These are phyloP conservation scores for Sialia sialis DNA, from an alignment of 2,113 vertebrate genomes.

Conservation along the genomic window DNA sequence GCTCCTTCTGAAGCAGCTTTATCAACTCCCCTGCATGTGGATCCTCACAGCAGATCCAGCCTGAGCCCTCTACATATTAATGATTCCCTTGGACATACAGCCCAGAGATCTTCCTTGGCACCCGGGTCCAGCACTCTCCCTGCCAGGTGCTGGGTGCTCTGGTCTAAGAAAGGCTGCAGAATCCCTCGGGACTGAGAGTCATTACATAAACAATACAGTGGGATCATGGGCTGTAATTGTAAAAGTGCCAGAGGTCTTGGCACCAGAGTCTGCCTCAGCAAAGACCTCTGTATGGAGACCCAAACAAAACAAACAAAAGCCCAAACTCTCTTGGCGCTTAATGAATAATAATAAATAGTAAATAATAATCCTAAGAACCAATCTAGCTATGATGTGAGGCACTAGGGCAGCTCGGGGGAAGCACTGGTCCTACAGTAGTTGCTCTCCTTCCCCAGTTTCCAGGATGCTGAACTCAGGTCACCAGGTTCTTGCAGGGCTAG, in stretches of 20 bases:
- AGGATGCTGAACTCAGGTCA: neutral
- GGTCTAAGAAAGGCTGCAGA: conserved; percentile 12
- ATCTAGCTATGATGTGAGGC: neutral
- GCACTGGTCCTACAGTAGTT: neutral
- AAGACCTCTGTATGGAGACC: conserved; percentile 40
- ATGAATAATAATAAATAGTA: conserved; percentile 54
- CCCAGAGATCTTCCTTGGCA: conserved; percentile 1
- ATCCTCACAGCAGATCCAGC: neutral
- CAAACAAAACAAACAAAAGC: conserved; percentile 58
- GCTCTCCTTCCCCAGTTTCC: neutral
- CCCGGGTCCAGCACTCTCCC: neutral
- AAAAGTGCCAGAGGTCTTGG: conserved; percentile 24
- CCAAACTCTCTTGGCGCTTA: conserved; percentile 17
- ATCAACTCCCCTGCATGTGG: neutral
- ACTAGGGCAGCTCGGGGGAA: neutral
- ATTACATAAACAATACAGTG: conserved; percentile 35
- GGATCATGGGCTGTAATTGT: conserved; percentile 20
- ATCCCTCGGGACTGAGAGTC: conserved; percentile 8
- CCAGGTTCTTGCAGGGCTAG: neutral
- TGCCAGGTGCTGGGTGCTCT: neutral
- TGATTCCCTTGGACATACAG: neutral
- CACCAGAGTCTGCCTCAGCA: neutral
- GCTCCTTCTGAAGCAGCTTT: neutral
- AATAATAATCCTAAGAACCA: conserved; percentile 22
- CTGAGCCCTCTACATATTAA: neutral